A percentile compares a stretch with the other conserved stretches of the same genome.
phyloP scores from a whole-genome alignment of 23 tunicate species.

The Halocynthia roretzi region DNA sequence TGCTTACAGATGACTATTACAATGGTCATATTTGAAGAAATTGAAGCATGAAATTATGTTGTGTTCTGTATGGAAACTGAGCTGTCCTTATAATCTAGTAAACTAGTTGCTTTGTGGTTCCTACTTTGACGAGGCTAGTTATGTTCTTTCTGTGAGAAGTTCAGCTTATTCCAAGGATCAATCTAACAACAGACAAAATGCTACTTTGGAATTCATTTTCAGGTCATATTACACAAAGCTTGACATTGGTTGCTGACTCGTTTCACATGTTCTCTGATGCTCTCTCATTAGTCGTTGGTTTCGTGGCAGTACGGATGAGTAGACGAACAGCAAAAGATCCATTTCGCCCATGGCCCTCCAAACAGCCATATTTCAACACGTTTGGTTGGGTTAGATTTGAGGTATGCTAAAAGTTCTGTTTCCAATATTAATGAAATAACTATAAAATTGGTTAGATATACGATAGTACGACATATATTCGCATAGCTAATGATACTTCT shows the following conservation, averaged over 20 bases:
- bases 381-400: slow-evolving; percentile 97
- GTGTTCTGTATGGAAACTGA: no score
- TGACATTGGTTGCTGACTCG: slow-evolving; percentile 97
- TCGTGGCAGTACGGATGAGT: slow-evolving; percentile 86
- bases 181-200: no score
- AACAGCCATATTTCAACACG: slow-evolving; percentile 66
- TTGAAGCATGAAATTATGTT: no score
- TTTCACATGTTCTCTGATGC: slow-evolving; percentile 99
- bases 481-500: no score
- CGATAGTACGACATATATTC: background rate
- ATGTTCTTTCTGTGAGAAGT: no score
- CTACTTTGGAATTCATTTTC: slow-evolving; percentile 11
- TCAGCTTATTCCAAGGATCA: no score
- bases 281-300: slow-evolving; percentile 65
- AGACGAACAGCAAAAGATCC: slow-evolving; percentile 69
- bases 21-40: no score
- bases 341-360: slow-evolving; percentile 78
- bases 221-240: slow-evolving; percentile 77
- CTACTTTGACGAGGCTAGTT: no score
- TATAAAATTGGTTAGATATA: background rate
- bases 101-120: background rate
- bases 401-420: slow-evolving; percentile 19
- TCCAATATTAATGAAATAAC: background rate
- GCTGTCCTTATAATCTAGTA: background rate
- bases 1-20: no score